Base-by-base conservation (phyloP, 2,113 vertebrate species). In the Xiphophorus couchianus region DNA sequence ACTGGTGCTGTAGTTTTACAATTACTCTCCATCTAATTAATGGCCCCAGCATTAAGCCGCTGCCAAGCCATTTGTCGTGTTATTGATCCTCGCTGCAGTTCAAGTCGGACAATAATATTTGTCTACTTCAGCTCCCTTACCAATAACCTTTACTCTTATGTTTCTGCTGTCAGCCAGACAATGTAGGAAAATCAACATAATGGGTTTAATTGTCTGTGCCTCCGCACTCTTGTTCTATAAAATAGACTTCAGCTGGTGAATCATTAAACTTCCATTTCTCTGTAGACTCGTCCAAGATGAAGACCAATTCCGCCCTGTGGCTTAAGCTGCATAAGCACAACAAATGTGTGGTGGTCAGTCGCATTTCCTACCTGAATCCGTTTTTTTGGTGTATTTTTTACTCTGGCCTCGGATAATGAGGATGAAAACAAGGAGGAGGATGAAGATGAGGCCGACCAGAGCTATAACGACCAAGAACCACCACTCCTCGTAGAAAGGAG, bases 401-500 rank as follows among this genome's bases (percentile, higher is more conserved):
- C 97, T 99, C 92, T 99, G 98, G 35, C 98, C 98, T 0, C 97
- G 96, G 85, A 98, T 98, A 89, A 99, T 96, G 89, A 99, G 97
- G 88, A 97, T 96, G 0, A 99, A 99, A 84, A 99, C 95, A 0
- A 99, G 95, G 0, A 99, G 95, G 74, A 99, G 95, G 89, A 99
- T 98, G 94, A 99, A 97, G 94, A 98, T 98, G 90, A 99, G 96
- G 77, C 98, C 97, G 11, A 98, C 96, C 13, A 99, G 92, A 73
- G 97, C 98, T 0, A 99, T 95, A 84, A 99, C 98, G 66, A 98
- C 97, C 88, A 99, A 89, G 93, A 99, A 99, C 97, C 97, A 99
- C 98, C 98, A 99, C 93, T 99, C 98, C 85, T 99, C 98, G 0
- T 99, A 99, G 93, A 99, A 99, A 0, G 97, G 97, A 71, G 95